Evolutionary conservation across 92 coral and sea anemone species (phyloP), one percentile per base, ranked within the genome.

Genomic region (Paragorgia papillata): DNA sequence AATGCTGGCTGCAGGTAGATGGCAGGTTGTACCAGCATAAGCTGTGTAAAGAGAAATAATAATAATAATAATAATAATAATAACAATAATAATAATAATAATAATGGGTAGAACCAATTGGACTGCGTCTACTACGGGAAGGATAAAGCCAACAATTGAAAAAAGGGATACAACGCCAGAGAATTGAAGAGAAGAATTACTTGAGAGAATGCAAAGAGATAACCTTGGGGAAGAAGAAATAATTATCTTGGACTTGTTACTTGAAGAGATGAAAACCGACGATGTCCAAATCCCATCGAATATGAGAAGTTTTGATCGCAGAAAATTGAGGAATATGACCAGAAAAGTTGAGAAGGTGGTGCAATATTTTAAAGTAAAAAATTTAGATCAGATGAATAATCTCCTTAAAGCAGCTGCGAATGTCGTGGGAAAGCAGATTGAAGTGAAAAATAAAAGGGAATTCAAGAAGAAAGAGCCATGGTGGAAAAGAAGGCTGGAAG

Each of bases 401-500:
- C 37, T 32, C n/a, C 54, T 75, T 34, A 75, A 61, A 62, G 75
- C 82, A 19, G 37, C 76, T 19, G 49, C 69, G 34, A 29, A 56
- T 21, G 18, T 48, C 58, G 82, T 77, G 33, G 82, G 59, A 24
- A 53, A 63, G 32, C 59, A 41, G 25, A 9, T 62, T 15, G 75
- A 75, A 15, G 20, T 77, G 57, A 77, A 63, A 35, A 77, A 37
- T 20, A 31, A 37, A 26, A 50, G 13, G 40, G 14, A 35, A 25
- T 17, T 31, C 9, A 62, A 40, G 60, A 62, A 77, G 34, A 57
- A 53, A 13, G 75, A 77, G 61, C 74, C 75, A 15, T 29, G 82
- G 35, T 48, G 82, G 82, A 77, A 77, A 77, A 46, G 82, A 25
- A 39, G 74, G 21, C 41, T 64, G 0, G 82, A 77, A 46, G 62